Evolutionary conservation across 2,113 vertebrate genomes (phyloP).

Genomic region (Ictidomys tridecemlineatus): DNA sequence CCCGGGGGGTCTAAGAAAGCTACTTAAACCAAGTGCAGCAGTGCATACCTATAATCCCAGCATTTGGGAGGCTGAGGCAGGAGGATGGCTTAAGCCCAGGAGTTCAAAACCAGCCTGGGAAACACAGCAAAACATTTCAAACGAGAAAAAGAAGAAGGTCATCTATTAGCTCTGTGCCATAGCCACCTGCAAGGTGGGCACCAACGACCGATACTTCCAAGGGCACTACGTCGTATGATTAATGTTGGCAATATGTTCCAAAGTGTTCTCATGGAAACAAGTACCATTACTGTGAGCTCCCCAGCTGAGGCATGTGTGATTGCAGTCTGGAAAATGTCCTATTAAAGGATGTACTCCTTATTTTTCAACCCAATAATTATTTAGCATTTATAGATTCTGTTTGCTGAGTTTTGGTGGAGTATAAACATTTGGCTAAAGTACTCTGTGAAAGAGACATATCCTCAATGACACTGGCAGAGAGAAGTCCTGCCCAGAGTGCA

Average conservation of each 20-base stretch:
- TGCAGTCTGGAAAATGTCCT: background rate
- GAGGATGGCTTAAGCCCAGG: background rate
- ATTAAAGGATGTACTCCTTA: background rate
- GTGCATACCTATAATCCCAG: background rate
- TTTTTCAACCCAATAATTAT: background rate
- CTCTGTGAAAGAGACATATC: background rate
- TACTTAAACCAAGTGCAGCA: background rate
- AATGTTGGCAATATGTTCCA: background rate
- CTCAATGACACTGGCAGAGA: background rate
- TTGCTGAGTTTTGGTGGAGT: background rate
- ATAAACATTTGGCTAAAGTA: background rate
- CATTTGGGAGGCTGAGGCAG: background rate
- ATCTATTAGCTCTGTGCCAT: background rate
- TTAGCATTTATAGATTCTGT: constrained; percentile 2
- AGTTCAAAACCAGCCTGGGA: background rate
- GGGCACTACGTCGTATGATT: fast-evolving
- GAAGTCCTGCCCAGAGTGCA: background rate
- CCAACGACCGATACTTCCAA: background rate
- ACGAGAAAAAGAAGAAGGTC: background rate
- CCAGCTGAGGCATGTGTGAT: background rate
- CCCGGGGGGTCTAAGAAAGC: background rate
- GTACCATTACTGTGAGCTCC: background rate
- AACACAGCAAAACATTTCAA: background rate
- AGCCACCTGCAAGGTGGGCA: background rate
- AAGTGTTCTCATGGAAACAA: fast-evolving